These are phyloP conservation scores for Sphenodon punctatus DNA, from an alignment of 2,797 vertebrate species.

Conservation along the genomic window DNA sequence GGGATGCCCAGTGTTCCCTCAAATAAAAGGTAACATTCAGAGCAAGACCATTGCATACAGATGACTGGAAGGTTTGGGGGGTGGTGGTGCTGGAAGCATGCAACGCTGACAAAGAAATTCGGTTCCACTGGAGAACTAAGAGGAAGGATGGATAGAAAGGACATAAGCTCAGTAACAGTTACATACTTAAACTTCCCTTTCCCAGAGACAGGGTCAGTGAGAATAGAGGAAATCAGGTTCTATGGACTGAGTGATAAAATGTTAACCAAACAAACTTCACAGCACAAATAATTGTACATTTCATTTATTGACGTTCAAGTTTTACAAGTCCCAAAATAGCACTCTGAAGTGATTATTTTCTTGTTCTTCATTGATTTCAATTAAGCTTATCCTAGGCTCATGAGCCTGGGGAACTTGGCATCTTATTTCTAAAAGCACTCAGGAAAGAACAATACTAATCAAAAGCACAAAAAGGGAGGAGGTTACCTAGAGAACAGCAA, in stretches of 20 bases:
- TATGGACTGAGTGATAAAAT: slow-evolving; percentile 35
- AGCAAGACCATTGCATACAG: background rate
- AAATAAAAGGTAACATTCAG: background rate
- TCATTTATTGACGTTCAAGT: slow-evolving; percentile 44
- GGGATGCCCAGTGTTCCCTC: background rate
- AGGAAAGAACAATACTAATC: background rate
- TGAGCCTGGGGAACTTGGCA: background rate
- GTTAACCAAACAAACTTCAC: slow-evolving; percentile 44
- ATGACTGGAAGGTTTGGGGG: background rate
- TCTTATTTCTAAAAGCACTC: slow-evolving; percentile 15
- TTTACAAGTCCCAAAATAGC: slow-evolving; percentile 31
- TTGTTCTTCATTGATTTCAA: slow-evolving; percentile 24
- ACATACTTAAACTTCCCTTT: background rate
- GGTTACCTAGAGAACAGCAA: background rate
- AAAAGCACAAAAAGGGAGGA: slow-evolving; percentile 9
- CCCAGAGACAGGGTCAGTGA: slow-evolving; percentile 16
- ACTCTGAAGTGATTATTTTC: slow-evolving; percentile 10
- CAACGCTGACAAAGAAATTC: slow-evolving; percentile 3
- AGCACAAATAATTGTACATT: slow-evolving; percentile 7
- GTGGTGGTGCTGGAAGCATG: background rate
- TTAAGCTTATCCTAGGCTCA: slow-evolving; percentile 11
- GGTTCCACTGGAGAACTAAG: background rate
- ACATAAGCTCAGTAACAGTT: slow-evolving; percentile 9
- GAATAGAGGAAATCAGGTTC: slow-evolving; percentile 27
- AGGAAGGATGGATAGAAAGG: background rate